A percentile compares a stretch with the other conserved stretches of the same genome.
Evolutionary conservation across 2,797 vertebrate species (phyloP).

Genomic region (Molossus alvarezi): DNA sequence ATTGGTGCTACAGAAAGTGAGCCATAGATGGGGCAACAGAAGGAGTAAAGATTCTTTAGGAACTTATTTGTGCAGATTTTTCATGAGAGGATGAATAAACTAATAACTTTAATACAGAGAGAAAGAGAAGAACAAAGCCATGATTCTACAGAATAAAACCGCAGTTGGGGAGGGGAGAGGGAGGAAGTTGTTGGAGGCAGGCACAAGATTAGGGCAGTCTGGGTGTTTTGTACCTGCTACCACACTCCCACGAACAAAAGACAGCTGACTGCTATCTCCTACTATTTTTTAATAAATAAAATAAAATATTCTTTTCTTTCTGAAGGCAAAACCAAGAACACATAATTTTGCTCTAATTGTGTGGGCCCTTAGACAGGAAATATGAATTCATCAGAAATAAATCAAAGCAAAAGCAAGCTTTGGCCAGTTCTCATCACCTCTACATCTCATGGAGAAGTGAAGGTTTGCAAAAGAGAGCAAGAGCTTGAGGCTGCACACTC

Average conservation of each 20-base stretch:
- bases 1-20: background rate
- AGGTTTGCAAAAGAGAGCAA: background rate
- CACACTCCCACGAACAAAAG: slow-evolving; percentile 51
- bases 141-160: background rate
- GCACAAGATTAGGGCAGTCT: background rate
- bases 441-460: background rate
- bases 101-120: background rate
- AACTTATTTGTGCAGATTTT: background rate
- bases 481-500: background rate
- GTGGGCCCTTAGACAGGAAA: background rate
- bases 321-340: slow-evolving; percentile 24
- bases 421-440: background rate
- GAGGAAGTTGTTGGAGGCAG: no score
- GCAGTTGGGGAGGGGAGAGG: background rate
- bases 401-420: background rate
- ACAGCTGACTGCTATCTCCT: background rate
- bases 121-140: background rate
- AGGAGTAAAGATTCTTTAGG: background rate
- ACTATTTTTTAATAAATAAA: background rate
- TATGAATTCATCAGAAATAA: background rate
- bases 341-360: background rate
- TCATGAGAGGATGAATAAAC: background rate
- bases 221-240: slow-evolving; percentile 16
- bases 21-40: background rate
- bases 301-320: background rate